Percentiles rank a stretch among this genome's conserved stretches.
These are phyloP conservation scores for Pseudomugil tenellus DNA, from an alignment of 2,797 vertebrate species.

Conservation along the genomic window DNA sequence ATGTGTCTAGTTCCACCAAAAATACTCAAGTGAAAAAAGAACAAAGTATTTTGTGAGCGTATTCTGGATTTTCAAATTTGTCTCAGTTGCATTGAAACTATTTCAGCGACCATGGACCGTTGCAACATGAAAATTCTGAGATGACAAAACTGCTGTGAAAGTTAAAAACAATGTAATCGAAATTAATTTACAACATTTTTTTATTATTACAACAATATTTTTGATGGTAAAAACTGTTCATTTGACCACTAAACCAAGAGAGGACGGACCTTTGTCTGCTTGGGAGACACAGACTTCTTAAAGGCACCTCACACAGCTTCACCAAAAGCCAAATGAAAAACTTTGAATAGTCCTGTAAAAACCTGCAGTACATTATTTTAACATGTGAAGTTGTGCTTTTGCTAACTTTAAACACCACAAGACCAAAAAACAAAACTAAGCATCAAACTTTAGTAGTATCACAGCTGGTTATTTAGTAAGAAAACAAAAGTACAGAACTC, in stretches of 20 bases:
- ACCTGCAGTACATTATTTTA: background rate
- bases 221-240: too few relatives aligned
- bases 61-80: background rate
- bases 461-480: conserved; percentile 62
- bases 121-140: background rate
- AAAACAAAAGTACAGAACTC: conserved; percentile 56
- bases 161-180: background rate
- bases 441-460: conserved; percentile 17
- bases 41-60: too few relatives aligned
- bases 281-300: too few relatives aligned
- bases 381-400: background rate
- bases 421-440: conserved; percentile 11
- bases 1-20: too few relatives aligned
- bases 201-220: too few relatives aligned
- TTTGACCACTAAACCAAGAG: too few relatives aligned
- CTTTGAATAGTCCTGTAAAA: background rate
- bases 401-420: background rate
- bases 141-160: background rate
- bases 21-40: too few relatives aligned
- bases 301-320: too few relatives aligned
- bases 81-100: background rate
- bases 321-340: background rate
- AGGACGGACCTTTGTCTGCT: too few relatives aligned
- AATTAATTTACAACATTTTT: too few relatives aligned
- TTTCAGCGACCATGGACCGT: background rate